Percentiles rank a stretch among this genome's conserved stretches.
These are phyloP conservation scores for Mormyrus proboscirostris DNA, from an alignment of 2,797 vertebrate species.

Conservation along the genomic window DNA sequence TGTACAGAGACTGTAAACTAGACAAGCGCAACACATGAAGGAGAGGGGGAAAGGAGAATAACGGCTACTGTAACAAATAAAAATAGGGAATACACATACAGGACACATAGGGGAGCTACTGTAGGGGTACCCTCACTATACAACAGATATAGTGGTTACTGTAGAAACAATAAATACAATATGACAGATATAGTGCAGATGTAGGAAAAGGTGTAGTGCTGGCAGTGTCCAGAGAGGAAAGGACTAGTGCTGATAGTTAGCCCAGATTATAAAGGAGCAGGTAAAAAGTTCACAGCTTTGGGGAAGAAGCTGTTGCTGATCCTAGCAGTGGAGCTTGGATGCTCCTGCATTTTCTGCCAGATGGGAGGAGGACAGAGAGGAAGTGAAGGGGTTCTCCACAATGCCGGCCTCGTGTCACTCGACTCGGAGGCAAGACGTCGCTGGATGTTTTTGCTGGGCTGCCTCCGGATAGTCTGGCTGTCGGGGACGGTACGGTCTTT, in stretches of 20 bases:
- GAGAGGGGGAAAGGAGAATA: neutral
- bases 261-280: neutral
- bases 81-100: neutral
- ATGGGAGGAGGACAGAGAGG: neutral
- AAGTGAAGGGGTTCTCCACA: neutral
- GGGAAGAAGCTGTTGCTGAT: neutral
- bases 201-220: neutral
- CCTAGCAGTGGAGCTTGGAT: neutral
- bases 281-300: neutral
- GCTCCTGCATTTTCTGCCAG: neutral
- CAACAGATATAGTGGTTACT: neutral
- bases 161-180: neutral
- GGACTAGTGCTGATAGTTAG: neutral
- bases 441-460: neutral
- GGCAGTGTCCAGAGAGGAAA: neutral
- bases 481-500: neutral
- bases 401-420: neutral
- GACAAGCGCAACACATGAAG: neutral
- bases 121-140: neutral
- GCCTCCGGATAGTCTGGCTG: neutral
- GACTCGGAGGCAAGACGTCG: neutral
- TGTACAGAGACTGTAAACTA: neutral
- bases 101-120: neutral
- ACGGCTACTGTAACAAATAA: neutral
- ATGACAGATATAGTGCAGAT: neutral